Conservation (phyloP, 2,888 invertebrate species). For the Meghimatium bilineatum region DNA sequence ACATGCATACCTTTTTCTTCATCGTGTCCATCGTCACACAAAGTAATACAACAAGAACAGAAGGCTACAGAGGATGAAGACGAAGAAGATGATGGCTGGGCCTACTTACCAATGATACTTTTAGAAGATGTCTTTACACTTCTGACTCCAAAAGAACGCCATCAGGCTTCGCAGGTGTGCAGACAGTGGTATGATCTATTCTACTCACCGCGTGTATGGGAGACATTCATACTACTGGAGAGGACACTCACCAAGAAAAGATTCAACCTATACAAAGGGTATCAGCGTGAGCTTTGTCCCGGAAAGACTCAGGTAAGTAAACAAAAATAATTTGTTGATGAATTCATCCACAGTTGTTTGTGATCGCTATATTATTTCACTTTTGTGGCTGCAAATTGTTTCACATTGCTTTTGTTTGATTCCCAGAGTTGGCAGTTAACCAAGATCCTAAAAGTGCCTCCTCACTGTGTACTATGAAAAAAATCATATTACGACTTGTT, state of each 20-base stretch:
- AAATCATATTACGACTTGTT: no score
- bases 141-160: constrained; percentile 83
- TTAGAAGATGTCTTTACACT: constrained; percentile 85
- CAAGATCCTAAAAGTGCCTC: no score
- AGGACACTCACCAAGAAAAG: constrained; percentile 85
- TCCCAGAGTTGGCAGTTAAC: no score
- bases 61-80: constrained; percentile 42
- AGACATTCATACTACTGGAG: constrained; percentile 85
- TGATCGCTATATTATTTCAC: background rate
- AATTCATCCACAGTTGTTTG: background rate
- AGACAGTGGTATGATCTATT: constrained; percentile 80
- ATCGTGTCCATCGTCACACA: constrained; percentile 14
- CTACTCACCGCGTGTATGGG: constrained; percentile 84
- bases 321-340: background rate
- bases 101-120: constrained; percentile 87
- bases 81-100: constrained; percentile 50
- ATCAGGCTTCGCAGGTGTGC: constrained; percentile 83
- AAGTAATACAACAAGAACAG: background rate
- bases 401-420: no score
- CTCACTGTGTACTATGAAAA: no score
- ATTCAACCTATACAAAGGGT: constrained; percentile 89
- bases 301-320: constrained; percentile 70
- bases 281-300: constrained; percentile 83
- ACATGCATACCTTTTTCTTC: constrained; percentile 24
- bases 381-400: background rate